phyloP scores from a whole-genome alignment of 1,140 invertebrate species.

The Condylostylus longicornis region DNA sequence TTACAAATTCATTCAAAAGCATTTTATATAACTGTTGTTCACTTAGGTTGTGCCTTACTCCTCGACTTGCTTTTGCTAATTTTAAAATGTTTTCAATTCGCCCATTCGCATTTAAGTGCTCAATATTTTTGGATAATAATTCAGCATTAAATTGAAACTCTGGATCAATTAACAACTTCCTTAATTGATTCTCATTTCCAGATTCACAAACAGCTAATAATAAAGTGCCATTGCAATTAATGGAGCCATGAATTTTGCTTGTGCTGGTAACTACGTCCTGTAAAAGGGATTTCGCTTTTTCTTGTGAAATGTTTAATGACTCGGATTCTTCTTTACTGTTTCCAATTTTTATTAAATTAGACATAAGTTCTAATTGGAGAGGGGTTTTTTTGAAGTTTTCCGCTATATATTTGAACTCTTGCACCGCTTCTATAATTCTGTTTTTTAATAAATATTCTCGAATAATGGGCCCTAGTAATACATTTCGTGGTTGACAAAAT shows the following conservation, averaged over 20 bases:
- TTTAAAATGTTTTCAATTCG: conserved; percentile 23
- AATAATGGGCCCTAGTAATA: conserved; percentile 34
- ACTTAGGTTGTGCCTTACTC: conserved; percentile 19
- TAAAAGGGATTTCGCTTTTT: conserved; percentile 22
- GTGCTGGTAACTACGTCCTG: conserved; percentile 24
- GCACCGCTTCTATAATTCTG: conserved; percentile 29
- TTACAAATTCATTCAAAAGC: conserved; percentile 32
- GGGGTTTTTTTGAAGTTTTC: conserved; percentile 31
- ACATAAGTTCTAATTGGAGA: conserved; percentile 35
- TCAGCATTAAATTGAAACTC: conserved; percentile 26
- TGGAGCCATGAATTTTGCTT: conserved; percentile 23
- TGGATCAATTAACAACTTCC: conserved; percentile 29
- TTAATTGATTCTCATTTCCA: conserved; percentile 28
- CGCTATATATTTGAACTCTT: conserved; percentile 23
- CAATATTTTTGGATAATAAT: conserved; percentile 21
- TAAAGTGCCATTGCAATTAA: conserved; percentile 24
- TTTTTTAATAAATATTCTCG: conserved; percentile 30
- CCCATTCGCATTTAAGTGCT: conserved; percentile 24
- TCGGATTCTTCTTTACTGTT: conserved; percentile 15
- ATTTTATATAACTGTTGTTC: conserved; percentile 29
- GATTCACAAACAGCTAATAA: conserved; percentile 32
- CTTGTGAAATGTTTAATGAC: conserved; percentile 7
- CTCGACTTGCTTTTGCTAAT: conserved; percentile 22
- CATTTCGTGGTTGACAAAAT: conserved; percentile 32
- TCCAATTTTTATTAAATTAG: conserved; percentile 24